phyloP scores from a whole-genome alignment of 2,888 invertebrate species.

The Tachystola acroxantha region DNA sequence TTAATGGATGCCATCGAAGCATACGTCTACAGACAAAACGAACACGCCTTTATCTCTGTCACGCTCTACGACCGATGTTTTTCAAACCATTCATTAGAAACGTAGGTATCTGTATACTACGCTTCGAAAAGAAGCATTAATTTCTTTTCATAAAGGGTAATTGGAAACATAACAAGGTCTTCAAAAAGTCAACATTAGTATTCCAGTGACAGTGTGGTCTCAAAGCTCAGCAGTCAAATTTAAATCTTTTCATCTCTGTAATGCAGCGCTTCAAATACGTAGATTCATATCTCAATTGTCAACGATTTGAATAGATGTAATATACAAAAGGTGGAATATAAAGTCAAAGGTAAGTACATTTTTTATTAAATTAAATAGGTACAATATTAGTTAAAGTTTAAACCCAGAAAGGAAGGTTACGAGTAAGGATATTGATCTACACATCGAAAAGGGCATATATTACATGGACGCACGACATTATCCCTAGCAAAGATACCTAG shows the following conservation, averaged over 20 bases:
- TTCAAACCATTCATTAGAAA: slow-evolving; percentile 35
- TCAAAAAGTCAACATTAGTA: slow-evolving; percentile 39
- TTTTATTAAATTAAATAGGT: no score
- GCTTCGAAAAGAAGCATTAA: slow-evolving; percentile 17
- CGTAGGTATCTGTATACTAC: no score
- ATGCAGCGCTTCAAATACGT: slow-evolving; percentile 39
- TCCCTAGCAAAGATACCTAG: no score
- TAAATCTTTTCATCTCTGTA: slow-evolving; percentile 43
- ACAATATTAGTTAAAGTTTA: no score
- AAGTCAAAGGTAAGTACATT: no score
- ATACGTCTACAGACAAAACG: slow-evolving; percentile 43
- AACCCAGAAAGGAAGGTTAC: no score
- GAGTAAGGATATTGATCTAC: no score
- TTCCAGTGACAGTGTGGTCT: slow-evolving; percentile 21
- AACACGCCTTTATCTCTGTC: slow-evolving; percentile 54
- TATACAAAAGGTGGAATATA: no score
- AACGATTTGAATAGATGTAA: no score
- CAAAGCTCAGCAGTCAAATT: slow-evolving; percentile 37
- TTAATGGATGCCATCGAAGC: slow-evolving; percentile 43
- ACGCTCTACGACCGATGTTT: slow-evolving; percentile 40
- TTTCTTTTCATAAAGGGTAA: slow-evolving; percentile 33
- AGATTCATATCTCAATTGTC: slow-evolving; percentile 45
- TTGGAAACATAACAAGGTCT: slow-evolving; percentile 19
- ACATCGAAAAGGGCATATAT: no score
- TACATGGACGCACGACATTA: no score